These are phyloP conservation scores for Epinotia bilunana DNA, from an alignment of 2,888 invertebrate genomes.

Conservation along the genomic window DNA sequence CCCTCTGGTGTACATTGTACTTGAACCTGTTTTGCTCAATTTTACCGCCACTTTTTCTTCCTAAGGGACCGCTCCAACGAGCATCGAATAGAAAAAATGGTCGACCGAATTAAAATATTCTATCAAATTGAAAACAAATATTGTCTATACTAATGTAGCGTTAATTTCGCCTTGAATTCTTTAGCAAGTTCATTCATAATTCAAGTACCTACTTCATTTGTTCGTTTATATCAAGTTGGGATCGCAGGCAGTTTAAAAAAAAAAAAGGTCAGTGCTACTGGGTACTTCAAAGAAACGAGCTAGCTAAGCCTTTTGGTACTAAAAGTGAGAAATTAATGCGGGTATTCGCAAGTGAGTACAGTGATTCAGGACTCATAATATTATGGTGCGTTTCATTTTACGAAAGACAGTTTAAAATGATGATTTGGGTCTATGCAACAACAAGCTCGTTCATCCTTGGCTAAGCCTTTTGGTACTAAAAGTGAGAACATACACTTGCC, in stretches of 20 bases:
- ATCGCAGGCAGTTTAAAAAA: too few relatives aligned
- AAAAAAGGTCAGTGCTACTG: too few relatives aligned
- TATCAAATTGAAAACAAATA: conserved; percentile 15
- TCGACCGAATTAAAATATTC: conserved; percentile 19
- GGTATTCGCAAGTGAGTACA: too few relatives aligned
- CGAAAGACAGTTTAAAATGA: not conserved
- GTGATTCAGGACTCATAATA: too few relatives aligned
- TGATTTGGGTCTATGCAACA: not conserved
- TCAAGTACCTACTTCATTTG: too few relatives aligned
- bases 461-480: too few relatives aligned
- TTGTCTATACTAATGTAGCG: conserved; percentile 15
- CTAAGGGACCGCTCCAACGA: conserved; percentile 15
- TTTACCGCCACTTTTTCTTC: conserved; percentile 28
- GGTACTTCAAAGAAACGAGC: too few relatives aligned
- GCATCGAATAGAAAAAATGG: conserved; percentile 32
- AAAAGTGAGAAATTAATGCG: too few relatives aligned
- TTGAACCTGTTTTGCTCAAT: conserved; percentile 32
- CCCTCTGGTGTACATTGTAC: conserved; percentile 14
- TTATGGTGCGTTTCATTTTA: not conserved
- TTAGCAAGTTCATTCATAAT: not conserved
- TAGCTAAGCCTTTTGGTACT: too few relatives aligned
- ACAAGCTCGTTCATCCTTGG: too few relatives aligned
- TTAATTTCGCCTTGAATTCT: conserved; percentile 8
- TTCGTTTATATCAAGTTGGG: too few relatives aligned
- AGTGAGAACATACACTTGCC: too few relatives aligned